Evolutionary conservation across 2,888 invertebrate genomes (phyloP).

Genomic region (Lingula anatina): DNA sequence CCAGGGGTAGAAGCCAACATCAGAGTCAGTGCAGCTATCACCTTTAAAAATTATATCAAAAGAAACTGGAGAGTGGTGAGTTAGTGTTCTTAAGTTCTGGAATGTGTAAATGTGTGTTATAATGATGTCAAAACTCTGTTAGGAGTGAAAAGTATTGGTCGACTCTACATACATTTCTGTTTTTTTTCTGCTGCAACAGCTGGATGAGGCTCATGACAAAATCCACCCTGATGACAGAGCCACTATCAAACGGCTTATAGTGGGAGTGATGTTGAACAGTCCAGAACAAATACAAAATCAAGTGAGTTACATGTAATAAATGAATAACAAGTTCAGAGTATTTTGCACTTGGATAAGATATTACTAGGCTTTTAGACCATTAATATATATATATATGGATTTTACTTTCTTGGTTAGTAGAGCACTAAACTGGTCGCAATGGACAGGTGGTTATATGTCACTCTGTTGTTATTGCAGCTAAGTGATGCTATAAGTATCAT

Average conservation of each 20-base stretch:
- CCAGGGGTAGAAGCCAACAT: conserved; percentile 68
- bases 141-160: too few species aligned
- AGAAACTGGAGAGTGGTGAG: conserved; percentile 72
- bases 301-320: conserved; percentile 26
- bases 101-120: too few species aligned
- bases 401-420: too few species aligned
- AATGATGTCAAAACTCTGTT: too few species aligned
- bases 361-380: not conserved
- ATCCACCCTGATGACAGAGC: conserved; percentile 75
- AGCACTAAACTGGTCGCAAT: too few species aligned
- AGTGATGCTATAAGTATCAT: conserved; percentile 95
- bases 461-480: conserved; percentile 53
- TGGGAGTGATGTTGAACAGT: conserved; percentile 87
- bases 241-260: conserved; percentile 78
- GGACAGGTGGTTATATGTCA: too few species aligned
- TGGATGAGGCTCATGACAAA: conserved; percentile 70
- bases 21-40: conserved; percentile 83
- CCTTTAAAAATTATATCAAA: conserved; percentile 95
- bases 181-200: not conserved
- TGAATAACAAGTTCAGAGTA: too few species aligned
- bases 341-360: too few species aligned
- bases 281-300: conserved; percentile 89
- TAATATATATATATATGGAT: not conserved
- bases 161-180: not conserved
- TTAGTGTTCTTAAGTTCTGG: too few species aligned